A percentile compares a stretch with the other conserved stretches of the same genome.
These are phyloP conservation scores for Hemicrepidius hirtus DNA, from an alignment of 2,888 invertebrate species.

Conservation along the genomic window DNA sequence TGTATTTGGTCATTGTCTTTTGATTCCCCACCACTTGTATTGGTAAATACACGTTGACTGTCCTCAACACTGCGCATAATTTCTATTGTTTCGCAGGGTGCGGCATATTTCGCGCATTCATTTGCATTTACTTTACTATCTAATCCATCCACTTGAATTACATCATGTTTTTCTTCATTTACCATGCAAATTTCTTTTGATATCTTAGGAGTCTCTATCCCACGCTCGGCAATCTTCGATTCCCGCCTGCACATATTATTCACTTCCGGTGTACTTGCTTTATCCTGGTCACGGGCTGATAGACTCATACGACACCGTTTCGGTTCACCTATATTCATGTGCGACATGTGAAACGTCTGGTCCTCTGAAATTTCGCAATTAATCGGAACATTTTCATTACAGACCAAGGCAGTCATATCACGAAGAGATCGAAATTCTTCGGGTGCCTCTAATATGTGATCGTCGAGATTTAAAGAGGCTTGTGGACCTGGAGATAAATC, in stretches of 20 bases:
- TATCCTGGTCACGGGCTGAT: constrained; percentile 49
- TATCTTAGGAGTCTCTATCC: constrained; percentile 31
- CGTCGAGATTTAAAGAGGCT: constrained; percentile 36
- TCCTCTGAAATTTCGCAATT: constrained; percentile 12
- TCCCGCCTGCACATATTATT: constrained; percentile 45
- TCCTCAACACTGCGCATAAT: constrained; percentile 38
- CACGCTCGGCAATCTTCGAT: constrained; percentile 38
- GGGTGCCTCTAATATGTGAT: constrained; percentile 59
- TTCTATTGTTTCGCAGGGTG: constrained; percentile 45
- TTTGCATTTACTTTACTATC: constrained; percentile 43
- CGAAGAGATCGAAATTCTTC: constrained; percentile 59
- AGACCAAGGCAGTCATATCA: constrained; percentile 5
- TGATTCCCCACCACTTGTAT: constrained; percentile 44
- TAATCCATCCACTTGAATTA: constrained; percentile 27
- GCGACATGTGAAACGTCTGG: constrained; percentile 27
- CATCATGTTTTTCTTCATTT: constrained; percentile 40
- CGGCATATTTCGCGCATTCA: constrained; percentile 40
- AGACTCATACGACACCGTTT: constrained; percentile 43
- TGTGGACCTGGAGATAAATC: constrained; percentile 42
- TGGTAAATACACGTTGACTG: constrained; percentile 47
- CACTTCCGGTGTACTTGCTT: constrained; percentile 48
- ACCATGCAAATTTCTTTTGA: constrained; percentile 46
- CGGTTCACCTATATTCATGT: constrained; percentile 44
- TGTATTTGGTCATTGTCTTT: constrained; percentile 56
- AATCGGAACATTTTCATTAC: no score